These are phyloP conservation scores for Eustalomyia histrio DNA, from an alignment of 2,888 invertebrate genomes.

Conservation along the genomic window DNA sequence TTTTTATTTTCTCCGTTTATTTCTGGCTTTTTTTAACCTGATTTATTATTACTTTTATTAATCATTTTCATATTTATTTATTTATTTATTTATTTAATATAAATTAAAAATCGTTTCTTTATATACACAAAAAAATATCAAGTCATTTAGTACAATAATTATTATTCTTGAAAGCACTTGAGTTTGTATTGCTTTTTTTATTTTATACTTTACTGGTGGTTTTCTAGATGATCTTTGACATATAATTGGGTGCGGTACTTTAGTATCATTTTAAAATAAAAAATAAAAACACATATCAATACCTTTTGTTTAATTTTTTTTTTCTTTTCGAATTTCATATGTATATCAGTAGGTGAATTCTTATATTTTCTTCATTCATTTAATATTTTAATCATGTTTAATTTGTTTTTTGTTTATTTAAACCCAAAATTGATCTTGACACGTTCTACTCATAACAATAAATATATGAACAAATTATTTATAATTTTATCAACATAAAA, in stretches of 20 bases:
- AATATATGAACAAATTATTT: conserved; percentile 47
- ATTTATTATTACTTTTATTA: too few relatives aligned
- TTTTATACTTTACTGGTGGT: conserved; percentile 23
- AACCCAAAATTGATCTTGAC: conserved; percentile 57
- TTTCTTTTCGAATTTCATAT: conserved; percentile 5
- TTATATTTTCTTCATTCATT: background rate
- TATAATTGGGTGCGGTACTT: conserved; percentile 68
- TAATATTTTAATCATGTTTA: background rate
- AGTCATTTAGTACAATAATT: background rate
- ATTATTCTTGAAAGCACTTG: background rate
- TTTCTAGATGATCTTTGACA: conserved; percentile 68
- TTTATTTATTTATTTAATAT: too few relatives aligned
- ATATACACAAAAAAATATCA: background rate
- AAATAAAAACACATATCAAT: conserved; percentile 40
- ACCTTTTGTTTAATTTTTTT: conserved; percentile 17
- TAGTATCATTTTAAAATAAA: conserved; percentile 16
- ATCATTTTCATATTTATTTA: too few relatives aligned
- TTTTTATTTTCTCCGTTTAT: too few relatives aligned
- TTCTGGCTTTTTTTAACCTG: too few relatives aligned
- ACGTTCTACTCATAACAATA: conserved; percentile 54
- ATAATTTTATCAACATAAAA: background rate
- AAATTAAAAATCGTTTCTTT: background rate
- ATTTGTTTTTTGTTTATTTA: background rate
- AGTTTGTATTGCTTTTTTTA: background rate
- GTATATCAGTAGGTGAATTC: conserved; percentile 52